phyloP scores from a whole-genome alignment of 2,113 vertebrate genomes.

The Phoenicopterus ruber region DNA sequence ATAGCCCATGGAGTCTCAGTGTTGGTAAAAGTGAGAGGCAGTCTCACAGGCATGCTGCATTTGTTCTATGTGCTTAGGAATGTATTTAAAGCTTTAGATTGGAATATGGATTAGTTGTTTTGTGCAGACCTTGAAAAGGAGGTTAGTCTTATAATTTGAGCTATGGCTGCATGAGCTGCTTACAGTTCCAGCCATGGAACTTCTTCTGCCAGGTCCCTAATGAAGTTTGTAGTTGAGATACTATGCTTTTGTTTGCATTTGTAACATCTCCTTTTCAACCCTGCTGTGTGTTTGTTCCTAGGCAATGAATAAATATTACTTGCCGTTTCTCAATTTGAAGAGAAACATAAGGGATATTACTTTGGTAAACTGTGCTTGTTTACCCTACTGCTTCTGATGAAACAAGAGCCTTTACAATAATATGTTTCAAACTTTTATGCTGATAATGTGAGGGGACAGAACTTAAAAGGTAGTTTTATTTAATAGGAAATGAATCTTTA shows the following conservation, averaged over 20 bases:
- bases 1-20: no score
- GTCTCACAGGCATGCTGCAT: no score
- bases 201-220: not conserved
- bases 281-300: not conserved
- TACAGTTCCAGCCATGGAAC: no score
- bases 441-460: not conserved
- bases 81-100: no score
- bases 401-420: not conserved
- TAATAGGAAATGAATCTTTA: conserved; percentile 8
- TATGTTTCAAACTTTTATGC: not conserved
- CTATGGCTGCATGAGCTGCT: no score
- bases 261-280: not conserved
- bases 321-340: conserved; percentile 7
- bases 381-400: conserved; percentile 1
- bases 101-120: no score
- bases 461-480: not conserved
- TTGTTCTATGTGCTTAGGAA: no score
- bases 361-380: conserved; percentile 9
- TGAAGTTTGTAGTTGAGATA: not conserved
- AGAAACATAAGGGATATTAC: not conserved
- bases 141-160: no score
- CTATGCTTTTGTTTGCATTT: conserved; percentile 9
- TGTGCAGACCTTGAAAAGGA: no score
- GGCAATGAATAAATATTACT: conserved; percentile 1
- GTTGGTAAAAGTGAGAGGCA: no score